Evolutionary conservation across 2,113 vertebrate species (phyloP).

Genomic region (Neolamprologus variostigma): DNA sequence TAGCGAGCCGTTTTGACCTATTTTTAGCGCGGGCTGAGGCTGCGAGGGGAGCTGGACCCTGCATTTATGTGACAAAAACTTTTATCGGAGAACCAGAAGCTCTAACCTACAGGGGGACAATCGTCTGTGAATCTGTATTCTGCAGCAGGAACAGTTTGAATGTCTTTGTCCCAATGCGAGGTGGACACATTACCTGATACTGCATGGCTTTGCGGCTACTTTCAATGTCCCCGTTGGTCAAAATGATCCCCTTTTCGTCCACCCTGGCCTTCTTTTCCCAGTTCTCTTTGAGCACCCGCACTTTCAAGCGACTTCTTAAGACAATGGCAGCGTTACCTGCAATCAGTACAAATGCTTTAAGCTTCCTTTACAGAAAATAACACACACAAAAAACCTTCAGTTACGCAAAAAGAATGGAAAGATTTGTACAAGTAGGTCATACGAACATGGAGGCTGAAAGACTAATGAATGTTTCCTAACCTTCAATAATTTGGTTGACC

Average conservation of each 20-base stretch:
- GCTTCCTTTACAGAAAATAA: background rate
- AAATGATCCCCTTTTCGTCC: slow-evolving; percentile 63
- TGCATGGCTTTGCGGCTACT: slow-evolving; percentile 51
- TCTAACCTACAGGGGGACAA: background rate
- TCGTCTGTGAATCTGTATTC: background rate
- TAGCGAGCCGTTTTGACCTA: background rate
- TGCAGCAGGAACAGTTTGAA: background rate
- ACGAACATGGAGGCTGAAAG: background rate
- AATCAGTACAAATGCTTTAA: background rate
- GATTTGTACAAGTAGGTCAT: background rate
- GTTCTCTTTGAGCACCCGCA: slow-evolving; percentile 70
- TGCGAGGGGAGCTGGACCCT: background rate
- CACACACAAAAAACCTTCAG: background rate
- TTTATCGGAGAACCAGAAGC: background rate
- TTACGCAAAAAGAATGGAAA: background rate
- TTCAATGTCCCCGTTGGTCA: slow-evolving; percentile 58
- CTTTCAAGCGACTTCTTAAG: slow-evolving; percentile 74
- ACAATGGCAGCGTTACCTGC: slow-evolving; percentile 74
- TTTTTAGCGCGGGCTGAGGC: background rate
- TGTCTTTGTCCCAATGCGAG: background rate
- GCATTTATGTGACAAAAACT: background rate
- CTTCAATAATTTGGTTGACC: slow-evolving; percentile 76
- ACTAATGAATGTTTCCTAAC: background rate
- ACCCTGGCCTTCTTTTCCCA: slow-evolving; percentile 42
- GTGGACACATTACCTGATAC: slow-evolving; percentile 59